phyloP scores from a whole-genome alignment of 2,113 vertebrate genomes.

The Ranitomeya imitator region DNA sequence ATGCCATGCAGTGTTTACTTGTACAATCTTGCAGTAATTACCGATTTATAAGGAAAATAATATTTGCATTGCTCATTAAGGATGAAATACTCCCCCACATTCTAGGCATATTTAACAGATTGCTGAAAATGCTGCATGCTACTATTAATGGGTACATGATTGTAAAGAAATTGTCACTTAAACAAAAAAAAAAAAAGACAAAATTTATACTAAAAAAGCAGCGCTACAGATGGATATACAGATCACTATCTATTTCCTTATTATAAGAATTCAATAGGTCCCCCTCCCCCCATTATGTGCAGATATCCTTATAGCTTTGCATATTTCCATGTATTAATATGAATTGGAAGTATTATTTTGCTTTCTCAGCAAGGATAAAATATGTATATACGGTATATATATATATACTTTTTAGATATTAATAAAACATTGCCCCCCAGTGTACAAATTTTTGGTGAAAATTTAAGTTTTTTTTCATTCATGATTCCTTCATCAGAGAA shows the following conservation, averaged over 20 bases:
- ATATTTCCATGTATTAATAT: conserved; percentile 27
- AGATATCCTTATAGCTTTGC: conserved; percentile 12
- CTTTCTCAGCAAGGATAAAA: not conserved
- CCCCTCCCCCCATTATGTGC: not conserved
- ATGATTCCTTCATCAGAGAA: not conserved
- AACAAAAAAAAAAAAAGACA: not conserved
- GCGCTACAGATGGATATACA: conserved; percentile 27
- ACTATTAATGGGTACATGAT: conserved; percentile 15
- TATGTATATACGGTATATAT: not conserved
- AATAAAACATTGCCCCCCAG: conserved; percentile 9
- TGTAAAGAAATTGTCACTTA: conserved; percentile 11
- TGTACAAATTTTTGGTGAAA: not conserved
- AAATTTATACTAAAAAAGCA: not conserved
- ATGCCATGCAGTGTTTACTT: conserved; percentile 33
- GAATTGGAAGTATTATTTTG: not conserved
- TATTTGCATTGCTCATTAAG: conserved; percentile 47
- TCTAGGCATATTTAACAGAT: conserved; percentile 39
- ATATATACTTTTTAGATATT: not conserved
- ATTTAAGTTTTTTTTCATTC: not conserved
- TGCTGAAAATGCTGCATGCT: not conserved
- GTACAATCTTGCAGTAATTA: conserved; percentile 30
- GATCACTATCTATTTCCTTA: not conserved
- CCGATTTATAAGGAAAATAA: conserved; percentile 48
- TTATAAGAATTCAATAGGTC: conserved; percentile 11
- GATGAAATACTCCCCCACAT: conserved; percentile 13